Evolutionary conservation across 2,113 vertebrate species (phyloP).

Genomic region (Gobio gobio): DNA sequence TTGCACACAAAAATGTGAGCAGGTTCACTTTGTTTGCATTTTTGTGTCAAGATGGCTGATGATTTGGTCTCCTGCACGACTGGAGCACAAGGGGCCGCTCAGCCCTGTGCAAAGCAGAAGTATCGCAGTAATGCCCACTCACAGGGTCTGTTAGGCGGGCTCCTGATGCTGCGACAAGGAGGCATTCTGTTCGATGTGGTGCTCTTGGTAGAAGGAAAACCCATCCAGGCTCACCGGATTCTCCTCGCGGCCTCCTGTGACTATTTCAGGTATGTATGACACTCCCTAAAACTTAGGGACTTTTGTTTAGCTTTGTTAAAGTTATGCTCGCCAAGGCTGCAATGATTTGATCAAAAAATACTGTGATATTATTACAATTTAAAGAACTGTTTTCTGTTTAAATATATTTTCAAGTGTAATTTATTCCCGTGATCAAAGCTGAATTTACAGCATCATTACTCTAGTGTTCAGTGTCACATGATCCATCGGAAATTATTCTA

Average conservation of each 20-base stretch:
- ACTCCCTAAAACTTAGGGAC: no score
- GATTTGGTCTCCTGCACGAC: constrained; percentile 73
- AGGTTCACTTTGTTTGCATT: not conserved
- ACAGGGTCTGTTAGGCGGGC: constrained; percentile 85
- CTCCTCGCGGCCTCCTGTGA: constrained; percentile 94
- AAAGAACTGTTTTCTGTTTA: not conserved
- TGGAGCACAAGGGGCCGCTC: constrained; percentile 57
- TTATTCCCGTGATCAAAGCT: not conserved
- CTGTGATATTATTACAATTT: not conserved
- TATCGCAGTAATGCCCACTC: constrained; percentile 87
- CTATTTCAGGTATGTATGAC: constrained; percentile 87
- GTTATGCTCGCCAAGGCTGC: not conserved
- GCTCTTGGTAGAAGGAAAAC: constrained; percentile 87
- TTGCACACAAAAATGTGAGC: constrained; percentile 39
- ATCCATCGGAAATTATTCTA: not conserved
- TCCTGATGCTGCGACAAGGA: constrained; percentile 83
- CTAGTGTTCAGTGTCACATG: not conserved
- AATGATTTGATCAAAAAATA: not conserved
- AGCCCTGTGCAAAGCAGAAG: constrained; percentile 77
- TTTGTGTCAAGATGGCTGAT: constrained; percentile 80
- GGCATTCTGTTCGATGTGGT: constrained; percentile 92
- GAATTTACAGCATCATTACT: not conserved
- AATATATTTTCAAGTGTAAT: not conserved
- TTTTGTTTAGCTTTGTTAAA: not conserved
- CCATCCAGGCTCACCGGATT: constrained; percentile 91